Conservation (phyloP, 2,888 invertebrate species). For the Phortica magna region DNA sequence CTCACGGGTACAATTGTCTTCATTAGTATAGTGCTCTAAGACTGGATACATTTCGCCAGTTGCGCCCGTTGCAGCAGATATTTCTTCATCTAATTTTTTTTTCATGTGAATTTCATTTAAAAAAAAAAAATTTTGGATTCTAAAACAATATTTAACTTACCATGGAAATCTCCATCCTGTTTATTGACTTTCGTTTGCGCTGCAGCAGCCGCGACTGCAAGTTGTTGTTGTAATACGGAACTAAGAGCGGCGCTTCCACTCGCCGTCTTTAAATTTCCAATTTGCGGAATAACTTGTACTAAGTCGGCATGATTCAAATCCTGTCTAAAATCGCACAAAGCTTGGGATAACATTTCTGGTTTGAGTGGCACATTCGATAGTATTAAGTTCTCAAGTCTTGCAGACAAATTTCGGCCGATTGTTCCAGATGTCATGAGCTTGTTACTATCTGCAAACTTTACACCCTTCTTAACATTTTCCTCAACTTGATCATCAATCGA, state of each 20-base stretch:
- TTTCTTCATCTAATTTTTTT: conserved; percentile 49
- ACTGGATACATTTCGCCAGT: conserved; percentile 73
- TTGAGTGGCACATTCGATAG: conserved; percentile 70
- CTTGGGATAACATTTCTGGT: conserved; percentile 74
- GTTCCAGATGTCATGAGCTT: conserved; percentile 29
- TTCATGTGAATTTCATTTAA: background rate
- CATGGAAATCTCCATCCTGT: conserved; percentile 35
- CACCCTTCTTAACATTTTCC: conserved; percentile 43
- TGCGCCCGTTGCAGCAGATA: conserved; percentile 43
- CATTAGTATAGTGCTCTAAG: conserved; percentile 71
- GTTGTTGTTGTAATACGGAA: conserved; percentile 72
- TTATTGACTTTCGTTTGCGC: conserved; percentile 61
- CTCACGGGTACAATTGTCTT: conserved; percentile 72
- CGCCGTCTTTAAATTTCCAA: conserved; percentile 71
- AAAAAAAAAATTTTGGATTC: background rate
- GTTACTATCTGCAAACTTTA: background rate
- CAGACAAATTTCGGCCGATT: conserved; percentile 68
- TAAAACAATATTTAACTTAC: background rate
- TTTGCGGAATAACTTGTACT: conserved; percentile 75
- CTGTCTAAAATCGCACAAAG: conserved; percentile 75
- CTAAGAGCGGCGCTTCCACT: conserved; percentile 63
- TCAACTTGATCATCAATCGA: conserved; percentile 63
- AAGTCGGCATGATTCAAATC: conserved; percentile 75
- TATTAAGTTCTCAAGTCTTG: conserved; percentile 74
- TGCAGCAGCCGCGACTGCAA: conserved; percentile 62